Conservation (phyloP, 1,140 invertebrate species). For the Diprion similis region DNA sequence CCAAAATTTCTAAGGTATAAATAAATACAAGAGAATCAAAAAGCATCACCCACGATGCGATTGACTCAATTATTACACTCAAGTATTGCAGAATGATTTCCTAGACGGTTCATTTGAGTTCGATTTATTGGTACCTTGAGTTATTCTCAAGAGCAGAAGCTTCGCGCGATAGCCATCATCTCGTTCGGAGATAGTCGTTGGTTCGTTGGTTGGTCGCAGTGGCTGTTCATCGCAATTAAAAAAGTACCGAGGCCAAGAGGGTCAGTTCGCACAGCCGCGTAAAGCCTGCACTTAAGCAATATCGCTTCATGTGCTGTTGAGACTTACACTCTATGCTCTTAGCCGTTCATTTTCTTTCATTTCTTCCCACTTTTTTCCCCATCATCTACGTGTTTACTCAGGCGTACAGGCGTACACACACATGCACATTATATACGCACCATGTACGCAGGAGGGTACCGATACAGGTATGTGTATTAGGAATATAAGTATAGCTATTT, state of each 20-base stretch:
- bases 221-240: not conserved
- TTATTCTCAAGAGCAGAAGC: not conserved
- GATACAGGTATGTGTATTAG: no score
- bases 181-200: not conserved
- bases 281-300: not conserved
- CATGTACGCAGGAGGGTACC: not conserved
- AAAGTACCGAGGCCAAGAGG: not conserved
- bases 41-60: not conserved
- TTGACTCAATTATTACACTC: not conserved
- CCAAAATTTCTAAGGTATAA: no score
- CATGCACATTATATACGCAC: no score
- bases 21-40: no score
- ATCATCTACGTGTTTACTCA: not conserved
- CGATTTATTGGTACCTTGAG: not conserved
- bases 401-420: no score
- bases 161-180: not conserved
- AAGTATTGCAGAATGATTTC: not conserved
- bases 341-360: not conserved
- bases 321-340: not conserved
- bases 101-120: not conserved
- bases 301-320: not conserved
- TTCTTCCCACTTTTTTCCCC: not conserved
- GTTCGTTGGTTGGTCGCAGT: not conserved
- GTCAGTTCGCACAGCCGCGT: not conserved
- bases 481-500: no score